Evolutionary conservation across 2,888 invertebrate genomes (phyloP), one percentile per base, ranked within the genome.

Genomic region (Synanthedon tipuliformis): DNA sequence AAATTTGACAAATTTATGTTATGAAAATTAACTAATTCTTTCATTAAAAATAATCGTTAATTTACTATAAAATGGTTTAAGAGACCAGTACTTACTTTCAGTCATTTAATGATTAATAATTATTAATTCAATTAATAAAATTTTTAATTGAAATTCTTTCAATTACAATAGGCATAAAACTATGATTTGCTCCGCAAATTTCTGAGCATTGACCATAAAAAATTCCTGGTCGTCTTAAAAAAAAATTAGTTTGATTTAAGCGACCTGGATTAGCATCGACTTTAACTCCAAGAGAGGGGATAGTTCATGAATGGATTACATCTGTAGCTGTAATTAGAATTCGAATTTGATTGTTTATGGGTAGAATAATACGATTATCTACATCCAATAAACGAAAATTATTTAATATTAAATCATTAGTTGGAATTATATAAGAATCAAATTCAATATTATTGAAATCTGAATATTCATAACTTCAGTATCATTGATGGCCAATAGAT

Each of bases 151-250:
- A 76, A 52, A 89, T 82, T 67, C 86, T 88, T 90, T 92, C 91
- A 66, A 91, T 75, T 55, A 89, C 88, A 89, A 93, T 93, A 40
- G 93, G 93, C 82, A 94, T 94, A 89, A 94, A 94, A 55, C 92
- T 92, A 75, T 94, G 93, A 73, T 94, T 93, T 53, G 91, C 89
- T 0, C 93, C 93, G 82, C 93, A 94, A 86, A 94, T 93, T 90
- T 94, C 93, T 63, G 93, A 94, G 73, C 93, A 94, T 90, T 94
- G 93, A 0, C 93, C 93, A 78, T 81, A 93, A 78, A 89, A 92
- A 71, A 93, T 64, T 49, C 93, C 92, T 1, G 91, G 87, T 2
- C 90, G 90, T 60, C 89, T 91, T 64, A 89, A 86, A 64, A 82
- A 81, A 73, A 92, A 89, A 63, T 81, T 89, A 68, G 81, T 86